Conservation (phyloP, 2,797 vertebrate species). For the Eremophila alpestris region DNA sequence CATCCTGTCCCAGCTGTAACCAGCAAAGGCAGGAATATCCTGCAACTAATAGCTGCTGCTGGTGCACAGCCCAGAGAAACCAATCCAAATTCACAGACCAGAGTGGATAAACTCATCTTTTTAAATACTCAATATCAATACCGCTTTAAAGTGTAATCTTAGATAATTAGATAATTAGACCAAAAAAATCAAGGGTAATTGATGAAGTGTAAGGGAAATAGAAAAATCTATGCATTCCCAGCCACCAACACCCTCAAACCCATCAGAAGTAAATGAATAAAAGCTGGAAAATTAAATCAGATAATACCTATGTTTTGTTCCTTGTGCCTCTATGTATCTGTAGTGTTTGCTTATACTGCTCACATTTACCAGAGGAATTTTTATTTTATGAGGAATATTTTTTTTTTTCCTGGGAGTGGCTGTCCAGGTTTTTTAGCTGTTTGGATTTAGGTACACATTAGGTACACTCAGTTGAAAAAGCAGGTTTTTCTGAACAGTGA, state of each 20-base stretch:
- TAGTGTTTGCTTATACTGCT: not conserved
- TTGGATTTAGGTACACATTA: not conserved
- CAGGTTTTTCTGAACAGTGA: not conserved
- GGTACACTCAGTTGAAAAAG: not conserved
- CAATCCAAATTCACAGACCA: not conserved
- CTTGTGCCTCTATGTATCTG: not conserved
- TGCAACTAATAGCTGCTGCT: not conserved
- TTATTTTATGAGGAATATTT: not conserved
- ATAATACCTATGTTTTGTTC: not conserved
- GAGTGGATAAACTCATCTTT: slow-evolving; percentile 1
- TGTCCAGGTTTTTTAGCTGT: not conserved
- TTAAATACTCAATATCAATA: slow-evolving; percentile 7
- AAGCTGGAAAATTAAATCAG: not conserved
- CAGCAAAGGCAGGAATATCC: not conserved
- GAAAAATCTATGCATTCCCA: slow-evolving; percentile 23
- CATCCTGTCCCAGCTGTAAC: not conserved
- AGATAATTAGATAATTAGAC: slow-evolving; percentile 31
- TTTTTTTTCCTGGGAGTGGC: not conserved
- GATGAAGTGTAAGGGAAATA: not conserved
- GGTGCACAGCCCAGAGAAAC: not conserved
- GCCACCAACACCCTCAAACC: not conserved
- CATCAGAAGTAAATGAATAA: not conserved
- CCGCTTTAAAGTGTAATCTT: slow-evolving; percentile 33
- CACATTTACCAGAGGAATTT: not conserved
- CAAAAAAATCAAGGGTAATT: slow-evolving; percentile 11